Evolutionary conservation across 2,113 vertebrate genomes (phyloP).

Genomic region (Pycnonotus jocosus): DNA sequence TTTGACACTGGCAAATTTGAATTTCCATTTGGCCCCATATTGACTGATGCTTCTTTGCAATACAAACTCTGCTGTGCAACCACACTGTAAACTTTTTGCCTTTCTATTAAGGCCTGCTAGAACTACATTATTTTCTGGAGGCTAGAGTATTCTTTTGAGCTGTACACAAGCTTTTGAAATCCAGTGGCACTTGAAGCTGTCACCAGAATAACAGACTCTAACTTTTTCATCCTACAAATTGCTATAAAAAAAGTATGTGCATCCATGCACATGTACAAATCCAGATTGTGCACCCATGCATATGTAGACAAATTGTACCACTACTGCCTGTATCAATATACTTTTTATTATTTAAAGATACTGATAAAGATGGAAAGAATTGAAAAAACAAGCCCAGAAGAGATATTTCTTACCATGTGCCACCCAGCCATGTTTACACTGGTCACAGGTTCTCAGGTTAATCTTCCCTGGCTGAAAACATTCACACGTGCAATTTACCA

Average conservation of each 20-base stretch:
- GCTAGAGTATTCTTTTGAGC: background rate
- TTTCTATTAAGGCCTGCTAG: background rate
- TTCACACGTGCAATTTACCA: conserved; percentile 98
- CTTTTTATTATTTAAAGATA: background rate
- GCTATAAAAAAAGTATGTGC: background rate
- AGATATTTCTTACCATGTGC: conserved; percentile 87
- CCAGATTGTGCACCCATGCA: background rate
- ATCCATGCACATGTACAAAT: background rate
- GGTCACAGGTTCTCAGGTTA: conserved; percentile 97
- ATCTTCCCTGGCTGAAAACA: conserved; percentile 99
- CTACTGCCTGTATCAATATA: background rate
- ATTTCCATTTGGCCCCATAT: background rate
- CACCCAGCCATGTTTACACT: conserved; percentile 99
- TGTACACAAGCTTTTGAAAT: background rate
- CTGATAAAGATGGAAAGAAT: background rate
- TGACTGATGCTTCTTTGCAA: background rate
- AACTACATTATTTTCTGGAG: background rate
- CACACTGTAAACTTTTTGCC: background rate
- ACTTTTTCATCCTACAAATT: background rate
- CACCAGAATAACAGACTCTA: background rate
- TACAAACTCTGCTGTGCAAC: background rate
- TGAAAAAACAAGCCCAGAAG: background rate
- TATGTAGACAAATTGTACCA: background rate
- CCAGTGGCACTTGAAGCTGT: background rate
- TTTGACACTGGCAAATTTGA: background rate